Conservation (phyloP, 2,113 vertebrate species). For the Callionymus lyra region DNA sequence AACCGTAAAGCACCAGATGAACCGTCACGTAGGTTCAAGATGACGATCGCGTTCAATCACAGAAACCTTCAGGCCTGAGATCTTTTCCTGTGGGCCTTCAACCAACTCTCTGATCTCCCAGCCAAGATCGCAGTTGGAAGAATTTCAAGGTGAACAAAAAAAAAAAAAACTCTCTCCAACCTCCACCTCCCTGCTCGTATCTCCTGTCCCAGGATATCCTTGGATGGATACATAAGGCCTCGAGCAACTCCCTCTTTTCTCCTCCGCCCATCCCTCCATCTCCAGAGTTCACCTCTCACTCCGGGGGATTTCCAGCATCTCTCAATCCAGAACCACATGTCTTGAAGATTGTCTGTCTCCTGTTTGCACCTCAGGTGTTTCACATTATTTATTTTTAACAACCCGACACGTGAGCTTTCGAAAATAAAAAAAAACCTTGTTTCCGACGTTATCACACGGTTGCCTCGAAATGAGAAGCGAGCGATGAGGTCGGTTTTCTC, state of each 20-base stretch:
- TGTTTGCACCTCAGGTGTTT: not conserved
- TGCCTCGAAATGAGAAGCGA: conserved; percentile 40
- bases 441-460: too few relatives aligned
- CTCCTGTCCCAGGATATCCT: conserved; percentile 8
- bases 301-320: conserved; percentile 17
- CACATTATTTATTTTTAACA: too few relatives aligned
- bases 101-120: conserved; percentile 22
- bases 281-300: conserved; percentile 19
- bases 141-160: conserved; percentile 22
- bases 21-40: conserved; percentile 15
- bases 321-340: conserved; percentile 3
- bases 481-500: conserved; percentile 32
- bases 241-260: conserved; percentile 14
- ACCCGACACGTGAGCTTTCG: too few relatives aligned
- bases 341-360: conserved; percentile 1
- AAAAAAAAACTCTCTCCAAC: too few relatives aligned
- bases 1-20: too few relatives aligned
- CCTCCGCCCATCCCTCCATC: conserved; percentile 10
- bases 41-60: conserved; percentile 12
- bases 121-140: conserved; percentile 28
- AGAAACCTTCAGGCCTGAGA: conserved; percentile 14
- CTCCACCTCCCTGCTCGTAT: conserved; percentile 17
- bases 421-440: too few relatives aligned
- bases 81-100: conserved; percentile 11
- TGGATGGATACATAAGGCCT: conserved; percentile 20